These are phyloP conservation scores for Epistrophella euchroma DNA, from an alignment of 2,888 invertebrate species.

Conservation along the genomic window DNA sequence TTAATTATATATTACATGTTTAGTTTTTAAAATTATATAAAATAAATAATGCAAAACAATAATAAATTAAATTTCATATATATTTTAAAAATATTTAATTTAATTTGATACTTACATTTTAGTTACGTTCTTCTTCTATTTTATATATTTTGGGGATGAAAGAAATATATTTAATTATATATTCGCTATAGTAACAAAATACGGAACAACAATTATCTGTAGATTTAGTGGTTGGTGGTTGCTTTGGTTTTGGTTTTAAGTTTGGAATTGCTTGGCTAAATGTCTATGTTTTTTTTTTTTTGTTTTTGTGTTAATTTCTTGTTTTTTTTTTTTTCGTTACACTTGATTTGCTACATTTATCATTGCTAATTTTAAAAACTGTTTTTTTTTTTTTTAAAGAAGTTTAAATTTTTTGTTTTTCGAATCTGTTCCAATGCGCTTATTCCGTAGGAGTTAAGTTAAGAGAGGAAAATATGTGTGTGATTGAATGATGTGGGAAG, in stretches of 20 bases:
- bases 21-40: not conserved
- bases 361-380: conserved; percentile 45
- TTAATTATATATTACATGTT: conserved; percentile 15
- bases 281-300: conserved; percentile 40
- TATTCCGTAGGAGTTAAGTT: conserved; percentile 34
- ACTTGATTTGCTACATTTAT: conserved; percentile 59
- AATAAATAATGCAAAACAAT: conserved; percentile 19
- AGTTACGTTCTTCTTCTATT: conserved; percentile 82
- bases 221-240: conserved; percentile 59
- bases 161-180: conserved; percentile 65
- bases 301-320: not conserved
- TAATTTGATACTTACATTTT: conserved; percentile 82
- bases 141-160: conserved; percentile 63
- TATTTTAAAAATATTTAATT: conserved; percentile 74
- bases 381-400: not conserved
- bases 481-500: conserved; percentile 56
- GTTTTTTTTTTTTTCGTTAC: conserved; percentile 29
- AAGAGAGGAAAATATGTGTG: conserved; percentile 41
- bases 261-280: conserved; percentile 59
- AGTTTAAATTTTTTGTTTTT: conserved; percentile 21
- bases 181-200: conserved; percentile 62
- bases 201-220: conserved; percentile 66
- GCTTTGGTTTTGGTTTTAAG: conserved; percentile 42
- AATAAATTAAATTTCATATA: conserved; percentile 77
- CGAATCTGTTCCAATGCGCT: conserved; percentile 29